A percentile compares a stretch with the other conserved stretches of the same genome.
phyloP scores from a whole-genome alignment of 2,113 vertebrate species.

The Spermophilus dauricus region DNA sequence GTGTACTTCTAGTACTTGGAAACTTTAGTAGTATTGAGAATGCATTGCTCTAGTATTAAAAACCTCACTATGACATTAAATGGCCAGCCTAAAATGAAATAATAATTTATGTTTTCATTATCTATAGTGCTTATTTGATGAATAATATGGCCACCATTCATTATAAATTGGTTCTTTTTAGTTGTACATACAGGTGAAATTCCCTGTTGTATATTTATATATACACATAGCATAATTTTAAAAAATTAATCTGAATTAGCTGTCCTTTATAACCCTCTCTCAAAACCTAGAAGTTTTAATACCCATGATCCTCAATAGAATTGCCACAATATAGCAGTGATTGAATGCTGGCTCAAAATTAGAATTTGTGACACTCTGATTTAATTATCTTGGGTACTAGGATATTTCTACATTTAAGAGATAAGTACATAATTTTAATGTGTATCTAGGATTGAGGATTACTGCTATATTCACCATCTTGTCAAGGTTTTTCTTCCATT shows the following conservation, averaged over 20 bases:
- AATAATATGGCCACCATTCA: not conserved
- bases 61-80: not conserved
- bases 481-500: not conserved
- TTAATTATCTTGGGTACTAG: constrained; percentile 35
- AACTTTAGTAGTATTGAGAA: not conserved
- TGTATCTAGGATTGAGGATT: not conserved
- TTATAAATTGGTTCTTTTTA: not conserved
- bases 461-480: not conserved
- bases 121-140: not conserved
- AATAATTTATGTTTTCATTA: constrained; percentile 41
- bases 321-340: not conserved
- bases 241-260: not conserved
- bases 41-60: not conserved
- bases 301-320: not conserved
- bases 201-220: too few relatives aligned
- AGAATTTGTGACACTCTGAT: not conserved
- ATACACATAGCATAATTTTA: too few relatives aligned
- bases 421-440: not conserved
- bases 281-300: not conserved
- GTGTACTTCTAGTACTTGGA: constrained; percentile 14
- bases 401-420: not conserved
- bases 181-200: too few relatives aligned
- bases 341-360: constrained; percentile 22
- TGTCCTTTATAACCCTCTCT: not conserved
- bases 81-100: not conserved